Base-by-base conservation (phyloP, 2,113 vertebrate species). In the Pseudorectes ferrugineus region DNA sequence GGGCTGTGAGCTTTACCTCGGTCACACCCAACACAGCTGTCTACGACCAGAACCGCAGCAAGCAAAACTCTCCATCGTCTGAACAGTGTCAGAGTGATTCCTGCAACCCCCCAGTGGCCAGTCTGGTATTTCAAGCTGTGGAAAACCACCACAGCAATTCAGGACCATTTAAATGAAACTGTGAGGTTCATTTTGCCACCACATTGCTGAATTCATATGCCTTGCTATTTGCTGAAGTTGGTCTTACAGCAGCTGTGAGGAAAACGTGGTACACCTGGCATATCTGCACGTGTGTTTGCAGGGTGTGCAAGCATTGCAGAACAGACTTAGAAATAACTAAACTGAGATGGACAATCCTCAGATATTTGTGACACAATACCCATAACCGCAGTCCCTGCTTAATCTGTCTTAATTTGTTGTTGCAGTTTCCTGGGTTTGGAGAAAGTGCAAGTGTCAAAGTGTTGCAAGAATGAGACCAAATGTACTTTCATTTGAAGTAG, bases 371-470 rank as follows among this genome's bases (percentile, higher is more conserved):
- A 40, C 16, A n/a, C 26, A 78, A 24, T 12, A 48, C 13, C 29
- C 0, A 0, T n/a, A 48, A 74, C 70, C 22, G 0, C 21, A 14
- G 46, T 20, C 31, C 25, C 38, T 3, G 0, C 35, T 85, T 46
- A 23, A 9, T 59, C 24, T 48, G 15, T 29, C 35, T 76, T 68
- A 43, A 84, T 89, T 85, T 49, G 26, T 38, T 70, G 38, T n/a
- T 81, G 68, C 40, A 62, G 43, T 66, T 90, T 92, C 51, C 51
- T 71, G 61, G 6, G 38, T 78, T 35, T 88, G 52, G 45, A 84
- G 68, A 90, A 94, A 63, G 73, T 42, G 23, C n/a, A 62, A 76
- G 54, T 42, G 36, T 15, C 26, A 46, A 85, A 81, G 13, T 49
- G 62, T 48, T 78, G 46, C 82, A 78, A 70, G 89, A 77, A 81